Evolutionary conservation across 2,888 invertebrate species (phyloP).

Genomic region (Tiphia femorata): DNA sequence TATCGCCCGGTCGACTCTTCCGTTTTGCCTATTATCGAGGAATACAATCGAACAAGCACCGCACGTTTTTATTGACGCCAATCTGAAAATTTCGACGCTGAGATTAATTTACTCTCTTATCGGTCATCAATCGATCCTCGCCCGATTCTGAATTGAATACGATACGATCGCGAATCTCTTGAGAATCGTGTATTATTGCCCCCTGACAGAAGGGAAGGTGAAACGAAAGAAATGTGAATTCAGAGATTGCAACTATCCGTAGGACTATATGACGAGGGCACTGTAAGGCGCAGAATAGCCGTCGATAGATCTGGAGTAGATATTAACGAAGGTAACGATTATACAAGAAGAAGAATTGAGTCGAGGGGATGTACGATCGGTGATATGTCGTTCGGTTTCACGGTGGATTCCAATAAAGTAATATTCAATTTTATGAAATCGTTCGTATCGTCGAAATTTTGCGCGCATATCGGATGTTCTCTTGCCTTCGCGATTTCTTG

Average conservation of each 20-base stretch:
- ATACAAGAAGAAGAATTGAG: conserved; percentile 36
- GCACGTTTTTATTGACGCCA: neutral
- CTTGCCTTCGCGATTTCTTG: no score
- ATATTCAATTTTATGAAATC: no score
- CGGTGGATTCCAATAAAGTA: neutral
- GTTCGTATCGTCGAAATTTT: no score
- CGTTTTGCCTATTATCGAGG: neutral
- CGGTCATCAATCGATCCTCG: no score
- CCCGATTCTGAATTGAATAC: no score
- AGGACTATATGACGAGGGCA: conserved; percentile 66
- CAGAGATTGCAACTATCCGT: conserved; percentile 54
- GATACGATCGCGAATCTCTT: no score
- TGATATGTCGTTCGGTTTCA: conserved; percentile 29
- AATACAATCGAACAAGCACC: neutral
- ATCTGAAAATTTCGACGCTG: neutral
- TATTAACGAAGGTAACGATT: conserved; percentile 71
- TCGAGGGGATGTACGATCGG: conserved; percentile 37
- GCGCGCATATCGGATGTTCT: no score
- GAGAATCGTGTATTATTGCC: no score
- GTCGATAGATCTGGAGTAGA: conserved; percentile 72
- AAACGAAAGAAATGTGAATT: conserved; percentile 47
- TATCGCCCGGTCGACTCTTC: neutral
- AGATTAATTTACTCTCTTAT: neutral
- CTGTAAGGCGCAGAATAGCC: conserved; percentile 71
- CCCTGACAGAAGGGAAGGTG: conserved; percentile 22